A percentile compares a stretch with the other conserved stretches of the same genome.
phyloP scores from a whole-genome alignment of 1,140 invertebrate genomes.

The Chelonus insularis region DNA sequence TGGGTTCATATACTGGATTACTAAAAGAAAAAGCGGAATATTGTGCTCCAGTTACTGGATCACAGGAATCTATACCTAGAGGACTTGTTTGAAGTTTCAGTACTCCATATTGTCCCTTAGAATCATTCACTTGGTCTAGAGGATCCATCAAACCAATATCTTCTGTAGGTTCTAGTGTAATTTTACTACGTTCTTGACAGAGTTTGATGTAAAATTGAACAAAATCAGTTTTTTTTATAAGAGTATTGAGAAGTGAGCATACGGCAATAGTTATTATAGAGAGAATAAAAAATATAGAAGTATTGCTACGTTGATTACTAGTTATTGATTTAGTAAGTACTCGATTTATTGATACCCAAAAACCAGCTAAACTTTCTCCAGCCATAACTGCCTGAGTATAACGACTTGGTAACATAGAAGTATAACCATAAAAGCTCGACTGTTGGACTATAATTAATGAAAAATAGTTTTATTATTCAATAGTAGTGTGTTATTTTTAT shows the following conservation, averaged over 20 bases:
- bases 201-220: slow-evolving; percentile 80
- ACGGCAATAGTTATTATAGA: slow-evolving; percentile 74
- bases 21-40: slow-evolving; percentile 71
- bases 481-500: no score
- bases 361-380: slow-evolving; percentile 88
- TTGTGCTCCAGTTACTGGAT: slow-evolving; percentile 50
- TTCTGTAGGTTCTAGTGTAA: slow-evolving; percentile 76
- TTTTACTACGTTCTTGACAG: slow-evolving; percentile 72
- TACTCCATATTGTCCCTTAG: slow-evolving; percentile 64
- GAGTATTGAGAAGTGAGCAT: slow-evolving; percentile 76
- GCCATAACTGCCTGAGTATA: slow-evolving; percentile 94
- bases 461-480: no score
- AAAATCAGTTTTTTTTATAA: slow-evolving; percentile 77
- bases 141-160: slow-evolving; percentile 73
- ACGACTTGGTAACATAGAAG: slow-evolving; percentile 83
- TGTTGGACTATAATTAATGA: slow-evolving; percentile 84
- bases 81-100: slow-evolving; percentile 64
- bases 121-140: slow-evolving; percentile 58
- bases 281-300: slow-evolving; percentile 81
- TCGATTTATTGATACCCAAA: slow-evolving; percentile 81
- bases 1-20: slow-evolving; percentile 79
- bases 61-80: slow-evolving; percentile 48
- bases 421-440: slow-evolving; percentile 92
- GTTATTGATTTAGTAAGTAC: slow-evolving; percentile 80
- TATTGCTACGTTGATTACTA: slow-evolving; percentile 75